Evolutionary conservation across 1,140 invertebrate genomes (phyloP), one percentile per base, ranked within the genome.

Genomic region (Eriocheir sinensis): DNA sequence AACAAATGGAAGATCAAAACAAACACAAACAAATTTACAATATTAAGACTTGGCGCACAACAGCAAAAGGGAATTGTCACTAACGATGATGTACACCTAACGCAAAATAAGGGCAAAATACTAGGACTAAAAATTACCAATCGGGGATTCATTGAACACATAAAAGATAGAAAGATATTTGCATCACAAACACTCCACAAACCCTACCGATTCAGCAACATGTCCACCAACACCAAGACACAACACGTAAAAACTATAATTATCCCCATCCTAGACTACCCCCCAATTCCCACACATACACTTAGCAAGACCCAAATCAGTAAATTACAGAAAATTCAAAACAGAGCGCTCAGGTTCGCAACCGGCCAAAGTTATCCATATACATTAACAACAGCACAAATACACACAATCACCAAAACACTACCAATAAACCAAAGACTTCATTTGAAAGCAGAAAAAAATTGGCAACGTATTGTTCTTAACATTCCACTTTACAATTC

Each of bases 351-450:
- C 0, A 90, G 44, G 32, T 53, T 44, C 17, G 41, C 89, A 2
- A 90, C 44, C 4, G 30, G 53, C 12, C 89, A 90, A 53, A 90
- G 41, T 48, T 53, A 53, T n/a, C 89, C 89, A 41, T 90, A 90
- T n/a, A 90, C 89, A 15, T 17, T 90, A 6, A 89, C 88, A 21
- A 89, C 41, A n/a, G 17, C 12, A 90, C 89, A 90, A 90, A 90
- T 44, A 90, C 44, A 53, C 53, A 17, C 41, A 48, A 4, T 6
- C 4, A 88, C 85, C 32, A 36, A 90, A 2, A 90, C 89, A 3
- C 4, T 17, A 44, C 41, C 41, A 4, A 15, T 90, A n/a, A 90
- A 44, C n/a, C 4, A 48, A 0, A 38, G 89, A 38, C 40, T 90
- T 4, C 44, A 90, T 30, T 48, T n/a, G 8, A 38, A 44, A 90